A percentile compares a stretch with the other conserved stretches of the same genome.
Conservation (phyloP, 2,113 vertebrate species). For the Fulmarus glacialis region DNA sequence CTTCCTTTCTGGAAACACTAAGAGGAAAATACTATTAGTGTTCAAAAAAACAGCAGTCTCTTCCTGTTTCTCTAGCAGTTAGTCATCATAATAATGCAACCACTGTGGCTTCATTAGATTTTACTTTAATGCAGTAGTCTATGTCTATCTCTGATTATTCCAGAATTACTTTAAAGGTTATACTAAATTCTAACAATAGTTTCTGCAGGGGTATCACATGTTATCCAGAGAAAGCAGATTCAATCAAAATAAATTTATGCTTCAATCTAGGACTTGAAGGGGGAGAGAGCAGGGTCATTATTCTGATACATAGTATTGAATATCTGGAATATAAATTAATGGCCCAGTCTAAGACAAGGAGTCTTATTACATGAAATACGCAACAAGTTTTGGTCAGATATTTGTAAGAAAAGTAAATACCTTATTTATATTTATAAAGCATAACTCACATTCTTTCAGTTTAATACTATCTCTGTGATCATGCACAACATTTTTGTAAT, state of each 20-base stretch:
- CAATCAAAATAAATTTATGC: not conserved
- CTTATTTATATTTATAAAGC: not conserved
- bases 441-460: not conserved
- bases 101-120: not conserved
- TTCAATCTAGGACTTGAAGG: not conserved
- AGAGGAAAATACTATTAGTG: not conserved
- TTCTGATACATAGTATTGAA: constrained; percentile 1
- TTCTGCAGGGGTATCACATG: not conserved
- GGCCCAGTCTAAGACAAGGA: not conserved
- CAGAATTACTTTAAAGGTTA: not conserved
- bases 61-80: not conserved
- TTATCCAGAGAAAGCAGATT: not conserved
- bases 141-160: not conserved
- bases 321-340: not conserved
- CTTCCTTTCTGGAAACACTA: not conserved
- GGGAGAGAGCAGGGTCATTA: not conserved
- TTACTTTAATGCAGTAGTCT: not conserved
- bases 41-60: not conserved
- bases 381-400: not conserved
- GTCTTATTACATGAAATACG: not conserved
- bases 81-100: not conserved
- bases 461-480: not conserved
- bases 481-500: not conserved
- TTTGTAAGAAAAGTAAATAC: not conserved
- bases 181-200: not conserved